Evolutionary conservation across 2,113 vertebrate species (phyloP).

Genomic region (Regulus satrapa): DNA sequence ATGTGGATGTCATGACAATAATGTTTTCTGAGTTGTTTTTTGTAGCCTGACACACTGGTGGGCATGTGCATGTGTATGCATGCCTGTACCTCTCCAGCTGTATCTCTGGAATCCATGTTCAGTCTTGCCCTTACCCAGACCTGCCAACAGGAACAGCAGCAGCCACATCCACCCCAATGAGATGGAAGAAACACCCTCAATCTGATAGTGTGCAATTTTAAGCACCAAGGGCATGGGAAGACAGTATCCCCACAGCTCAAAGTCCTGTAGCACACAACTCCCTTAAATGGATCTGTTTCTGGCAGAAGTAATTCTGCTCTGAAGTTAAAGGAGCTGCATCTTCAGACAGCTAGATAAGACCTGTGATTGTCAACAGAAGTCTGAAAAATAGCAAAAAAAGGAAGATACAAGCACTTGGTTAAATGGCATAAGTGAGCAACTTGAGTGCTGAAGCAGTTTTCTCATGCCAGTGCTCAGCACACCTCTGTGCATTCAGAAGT

Average conservation of each 20-base stretch:
- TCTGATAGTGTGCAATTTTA: neutral
- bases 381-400: neutral
- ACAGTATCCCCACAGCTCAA: neutral
- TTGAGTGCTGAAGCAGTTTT: neutral
- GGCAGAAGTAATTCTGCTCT: neutral
- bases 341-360: neutral
- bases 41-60: neutral
- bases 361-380: neutral
- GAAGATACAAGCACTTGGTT: neutral
- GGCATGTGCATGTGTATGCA: neutral
- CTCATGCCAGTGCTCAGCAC: fast-evolving
- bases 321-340: neutral
- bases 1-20: neutral
- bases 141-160: neutral
- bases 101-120: neutral
- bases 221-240: neutral
- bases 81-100: neutral
- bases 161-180: neutral
- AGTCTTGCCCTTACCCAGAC: neutral
- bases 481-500: neutral
- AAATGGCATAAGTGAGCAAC: neutral
- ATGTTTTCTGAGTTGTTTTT: neutral
- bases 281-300: neutral
- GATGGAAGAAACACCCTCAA: neutral
- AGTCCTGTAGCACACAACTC: fast-evolving